Evolutionary conservation across 1,140 invertebrate genomes (phyloP), one percentile per base, ranked within the genome.

Genomic region (Drosophila dunni): DNA sequence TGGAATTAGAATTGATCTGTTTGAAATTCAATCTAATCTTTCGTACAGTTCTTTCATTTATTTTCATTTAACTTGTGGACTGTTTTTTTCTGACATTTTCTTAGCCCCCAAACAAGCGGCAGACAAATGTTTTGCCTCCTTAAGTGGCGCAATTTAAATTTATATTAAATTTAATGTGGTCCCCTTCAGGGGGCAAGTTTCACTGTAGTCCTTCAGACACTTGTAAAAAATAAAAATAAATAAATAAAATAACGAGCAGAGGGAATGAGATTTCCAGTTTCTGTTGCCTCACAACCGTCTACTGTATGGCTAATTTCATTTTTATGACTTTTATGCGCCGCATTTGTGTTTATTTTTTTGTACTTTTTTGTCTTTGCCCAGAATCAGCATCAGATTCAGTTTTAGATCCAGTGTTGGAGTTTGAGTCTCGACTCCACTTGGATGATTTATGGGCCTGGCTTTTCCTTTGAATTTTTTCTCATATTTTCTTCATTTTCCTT

Each of bases 291-390:
- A 54, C 61, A 34, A 53, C 57, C 63, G 70, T 71, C 72, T 71
- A 66, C 42, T 70, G 57, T 77, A 48, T 56, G 83, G 69, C 83
- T 86, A 86, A 86, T 86, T 88, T 88, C 60, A 77, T 82, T 86
- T 86, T 82, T 83, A 88, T 88, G 83, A 79, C 79, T 81, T 81
- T 86, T 71, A 79, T 86, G 78, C 57, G 48, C 36, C 36, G 58
- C 71, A 77, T 74, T 82, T 79, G 66, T 58, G 48, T 70, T 69
- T 45, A 53, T 53, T 62, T 75, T 63, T 33, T 7, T 45, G 33
- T 51, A 62, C 33, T 40, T 57, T 70, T 65, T 65, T 61, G 69
- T 54, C 73, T 78, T 60, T 68, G 42, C 20, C 56, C 79, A 56
- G 57, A 65, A 67, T 70, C 65, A 58, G 61, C 46, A 66, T 56